Base-by-base conservation (phyloP, 1,140 invertebrate genomes). In the Lepidurus couesii region DNA sequence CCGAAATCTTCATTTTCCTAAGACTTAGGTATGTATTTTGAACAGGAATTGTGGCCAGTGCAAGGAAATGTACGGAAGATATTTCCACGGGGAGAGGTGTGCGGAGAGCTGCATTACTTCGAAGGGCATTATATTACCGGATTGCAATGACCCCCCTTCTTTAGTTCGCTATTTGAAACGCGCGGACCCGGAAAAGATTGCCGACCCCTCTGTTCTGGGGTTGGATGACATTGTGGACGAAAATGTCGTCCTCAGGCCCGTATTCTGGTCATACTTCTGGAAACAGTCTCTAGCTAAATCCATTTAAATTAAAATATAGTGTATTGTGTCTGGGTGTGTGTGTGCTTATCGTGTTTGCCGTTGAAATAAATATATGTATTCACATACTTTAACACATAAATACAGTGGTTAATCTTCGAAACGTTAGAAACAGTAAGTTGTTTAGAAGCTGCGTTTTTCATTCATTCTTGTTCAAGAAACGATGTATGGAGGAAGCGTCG, bases 401-500 rank as follows among this genome's bases (percentile, higher is more conserved):
- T 76, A 65, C 73, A 79, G 10, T 44, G 42, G 42, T 44, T n/a
- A 10, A 44, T 42, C n/a, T 74, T 42, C 24, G 10, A 16, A 42
- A 16, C 42, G 24, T 44, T 77, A n/a, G n/a, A 44, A 24, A 24
- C 77, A 24, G 7, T 10, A 42, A 78, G 8, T 7, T 74, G 42
- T 53, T 34, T 16, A n/a, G 7, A 4, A 74, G 34, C 45, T 65
- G 42, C 42, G 34, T 47, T 79, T 21, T 80, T 79, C 78, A 83
- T 16, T 87, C 85, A 13, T 91, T 86, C 84, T 89, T 91, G 82
- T 89, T 92, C 9, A 95, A 86, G 86, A 93, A 95, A 7, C 90
- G 90, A n/a, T 90, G 89, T 82, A 95, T 93, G 1, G 92, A 92
- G 16, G 88, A 88, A 74, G 91, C 88, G 83, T 94, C 91, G 85